Percentiles rank a stretch among this genome's conserved stretches.
These are phyloP conservation scores for Drosophila teissieri DNA, from an alignment of 1,140 invertebrate genomes.

Conservation along the genomic window DNA sequence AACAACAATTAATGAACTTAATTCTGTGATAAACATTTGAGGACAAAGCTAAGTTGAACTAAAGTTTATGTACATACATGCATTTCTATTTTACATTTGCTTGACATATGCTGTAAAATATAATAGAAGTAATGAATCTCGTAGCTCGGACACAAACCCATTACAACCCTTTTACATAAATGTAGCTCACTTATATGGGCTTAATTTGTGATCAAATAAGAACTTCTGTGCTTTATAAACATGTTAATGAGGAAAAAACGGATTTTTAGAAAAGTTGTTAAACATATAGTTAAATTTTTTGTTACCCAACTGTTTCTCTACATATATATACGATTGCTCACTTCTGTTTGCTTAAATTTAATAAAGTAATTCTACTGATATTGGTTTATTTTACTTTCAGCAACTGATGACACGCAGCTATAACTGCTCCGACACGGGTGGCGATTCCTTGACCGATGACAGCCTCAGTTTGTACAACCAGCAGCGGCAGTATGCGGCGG, in stretches of 20 bases:
- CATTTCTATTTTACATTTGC: too few species aligned
- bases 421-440: conserved; percentile 73
- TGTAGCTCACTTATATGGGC: conserved; percentile 11
- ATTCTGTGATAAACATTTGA: too few species aligned
- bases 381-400: background rate
- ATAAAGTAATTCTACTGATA: too few species aligned
- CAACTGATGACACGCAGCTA: conserved; percentile 83
- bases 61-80: too few species aligned
- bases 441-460: conserved; percentile 76
- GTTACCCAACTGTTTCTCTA: too few species aligned
- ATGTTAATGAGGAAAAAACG: too few species aligned
- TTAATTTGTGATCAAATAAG: too few species aligned
- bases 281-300: too few species aligned
- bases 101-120: background rate
- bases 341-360: background rate
- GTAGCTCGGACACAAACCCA: conserved; percentile 17
- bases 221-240: too few species aligned
- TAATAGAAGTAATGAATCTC: background rate
- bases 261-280: too few species aligned
- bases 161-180: background rate
- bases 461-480: conserved; percentile 73
- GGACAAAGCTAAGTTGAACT: too few species aligned
- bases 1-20: too few species aligned
- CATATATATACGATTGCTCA: background rate
- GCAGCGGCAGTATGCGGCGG: conserved; percentile 56